phyloP scores from a whole-genome alignment of 2,888 invertebrate genomes.

The Thecocarcelia acutangulata region DNA sequence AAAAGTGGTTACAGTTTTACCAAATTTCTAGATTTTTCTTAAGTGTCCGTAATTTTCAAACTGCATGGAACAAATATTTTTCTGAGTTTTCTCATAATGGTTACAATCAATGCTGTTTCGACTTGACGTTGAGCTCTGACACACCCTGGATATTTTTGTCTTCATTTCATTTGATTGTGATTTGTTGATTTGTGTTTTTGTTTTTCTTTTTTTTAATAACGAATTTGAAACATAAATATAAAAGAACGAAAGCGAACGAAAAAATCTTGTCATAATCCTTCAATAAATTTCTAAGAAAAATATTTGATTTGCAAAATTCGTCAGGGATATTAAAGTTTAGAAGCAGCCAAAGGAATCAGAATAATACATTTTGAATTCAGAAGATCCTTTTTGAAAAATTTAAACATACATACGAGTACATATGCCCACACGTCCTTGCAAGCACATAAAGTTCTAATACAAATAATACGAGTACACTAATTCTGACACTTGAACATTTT shows the following conservation, averaged over 20 bases:
- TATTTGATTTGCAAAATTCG: constrained; percentile 16
- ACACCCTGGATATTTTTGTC: constrained; percentile 19
- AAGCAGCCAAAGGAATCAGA: neutral
- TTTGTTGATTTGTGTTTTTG: constrained; percentile 60
- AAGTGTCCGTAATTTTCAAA: too few species aligned
- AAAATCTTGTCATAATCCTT: neutral
- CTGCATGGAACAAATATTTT: too few species aligned
- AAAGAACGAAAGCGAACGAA: too few species aligned
- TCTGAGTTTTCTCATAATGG: too few species aligned
- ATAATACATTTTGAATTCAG: constrained; percentile 51
- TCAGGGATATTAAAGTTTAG: constrained; percentile 23
- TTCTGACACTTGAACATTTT: constrained; percentile 77
- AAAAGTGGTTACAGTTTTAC: too few species aligned
- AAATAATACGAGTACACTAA: constrained; percentile 62
- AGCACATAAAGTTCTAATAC: constrained; percentile 20
- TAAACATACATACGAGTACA: constrained; percentile 18
- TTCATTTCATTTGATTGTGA: constrained; percentile 56
- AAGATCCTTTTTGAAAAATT: constrained; percentile 65
- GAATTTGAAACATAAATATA: constrained; percentile 14
- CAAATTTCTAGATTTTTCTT: too few species aligned
- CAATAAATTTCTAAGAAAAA: constrained; percentile 20
- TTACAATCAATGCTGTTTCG: too few species aligned
- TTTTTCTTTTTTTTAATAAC: constrained; percentile 3
- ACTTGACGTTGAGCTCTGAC: too few species aligned
- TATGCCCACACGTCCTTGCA: neutral